Evolutionary conservation across 2,888 invertebrate species (phyloP), one percentile per base, ranked within the genome.

Genomic region (Rugalucina vietnamica): DNA sequence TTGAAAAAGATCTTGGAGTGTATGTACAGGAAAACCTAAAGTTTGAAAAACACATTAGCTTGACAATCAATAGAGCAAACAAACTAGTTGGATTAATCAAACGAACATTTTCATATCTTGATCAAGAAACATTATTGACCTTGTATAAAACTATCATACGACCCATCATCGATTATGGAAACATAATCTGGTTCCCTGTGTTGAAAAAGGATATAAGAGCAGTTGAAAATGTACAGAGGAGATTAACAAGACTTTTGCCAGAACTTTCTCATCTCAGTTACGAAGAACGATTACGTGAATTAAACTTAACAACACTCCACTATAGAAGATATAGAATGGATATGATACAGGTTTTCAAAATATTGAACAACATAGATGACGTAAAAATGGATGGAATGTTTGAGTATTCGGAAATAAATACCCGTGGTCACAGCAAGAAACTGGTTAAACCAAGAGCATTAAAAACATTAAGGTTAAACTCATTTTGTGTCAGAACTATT

Each of bases 91-190:
- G 79, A 14, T n/a, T 83, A n/a, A 76, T 83, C 21, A 72, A 27
- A 4, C 76, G 71, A 50, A 37, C 57, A 14, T 83, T 76, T 65
- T 29, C 65, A 29, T 79, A 65, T 50, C 65, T 79, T 36, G 49
- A 72, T 50, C 60, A 75, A 27, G 8, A 39, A 8, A 83, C 70
- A 73, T 83, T 83, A 32, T n/a, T 78, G 24, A 60, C 12, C 8
- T 34, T 84, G n/a, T 76, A 80, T 34, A 84, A 75, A 77, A 76
- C 84, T 3, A 39, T 80, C 2, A 37, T 84, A 3, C 32, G 84
- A 49, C 76, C 79, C 0, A 69, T 76, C 27, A 27, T 77, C 5
- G 80, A 84, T 50, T 84, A 80, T 69, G 79, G 57, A 18, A 70
- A 70, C 3, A 37, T 43, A 37, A 43, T 76, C 12, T 80, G 80